Evolutionary conservation across 2,888 invertebrate genomes (phyloP), one percentile per base, ranked within the genome.

Genomic region (Gymnocheta viridis): DNA sequence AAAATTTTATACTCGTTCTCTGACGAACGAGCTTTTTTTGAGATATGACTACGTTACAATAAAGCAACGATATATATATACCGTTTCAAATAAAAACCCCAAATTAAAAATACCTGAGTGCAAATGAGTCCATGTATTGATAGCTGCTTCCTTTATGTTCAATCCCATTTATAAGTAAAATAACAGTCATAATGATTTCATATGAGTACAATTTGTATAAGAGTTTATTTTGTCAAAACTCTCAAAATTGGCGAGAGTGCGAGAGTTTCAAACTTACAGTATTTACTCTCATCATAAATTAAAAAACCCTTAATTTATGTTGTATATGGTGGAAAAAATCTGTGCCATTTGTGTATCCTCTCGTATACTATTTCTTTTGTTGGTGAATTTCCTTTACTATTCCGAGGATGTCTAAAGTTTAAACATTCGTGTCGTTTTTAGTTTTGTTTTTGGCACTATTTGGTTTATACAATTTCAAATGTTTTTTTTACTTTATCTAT

Each of bases 361-460:
- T 41, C 6, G 1, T 10, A 24, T 1, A 24, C 12, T 47, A 10
- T 22, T 7, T 14, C 17, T n/a, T 12, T 24, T 9, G 7, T 14
- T 67, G 72, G 58, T 58, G 72, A 49, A 17, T 73, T 60, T 35
- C 7, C 6, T 27, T 60, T 60, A 22, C 44, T 47, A 49, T 58
- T 22, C 2, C 67, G 47, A 77, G 29, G 38, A 77, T 44, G 22
- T 77, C 35, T 58, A 17, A 69, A 67, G 19, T 77, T 69, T 17
- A 56, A 58, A 47, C 27, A 67, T 27, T 77, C 77, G 67, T 77
- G 27, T 60, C 41, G 24, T 51, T 38, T 56, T 58, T n/a, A n/a
- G n/a, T 19, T 19, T 19, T 22, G 4, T 77, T 62, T 69, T 76
- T 79, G 32, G 38, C 35, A 69, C 12, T 56, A 51, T 69, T 62